Conservation (phyloP, 1,140 invertebrate genomes). For the Sarcophaga peregrina region DNA sequence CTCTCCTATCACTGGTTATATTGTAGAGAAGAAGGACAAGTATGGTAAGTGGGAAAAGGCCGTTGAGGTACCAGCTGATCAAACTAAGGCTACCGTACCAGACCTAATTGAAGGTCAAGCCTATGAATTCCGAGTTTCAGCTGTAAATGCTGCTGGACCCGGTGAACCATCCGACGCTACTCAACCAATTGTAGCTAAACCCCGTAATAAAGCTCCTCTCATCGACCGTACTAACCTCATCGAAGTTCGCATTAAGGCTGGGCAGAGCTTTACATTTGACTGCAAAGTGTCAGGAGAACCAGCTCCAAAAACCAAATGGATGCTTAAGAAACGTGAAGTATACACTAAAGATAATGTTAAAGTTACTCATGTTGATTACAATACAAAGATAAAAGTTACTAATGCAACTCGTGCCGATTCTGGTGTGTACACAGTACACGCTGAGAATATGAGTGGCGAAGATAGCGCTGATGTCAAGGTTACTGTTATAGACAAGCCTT, state of each 20-base stretch:
- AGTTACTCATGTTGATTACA: constrained; percentile 83
- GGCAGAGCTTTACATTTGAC: constrained; percentile 75
- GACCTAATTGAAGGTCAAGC: constrained; percentile 91
- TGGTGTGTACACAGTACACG: constrained; percentile 90
- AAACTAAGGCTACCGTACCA: constrained; percentile 86
- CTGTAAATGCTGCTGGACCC: constrained; percentile 92
- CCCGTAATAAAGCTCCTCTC: constrained; percentile 91
- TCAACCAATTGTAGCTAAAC: constrained; percentile 93
- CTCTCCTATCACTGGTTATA: constrained; percentile 86
- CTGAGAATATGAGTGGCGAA: constrained; percentile 93
- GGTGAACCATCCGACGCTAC: constrained; percentile 93
- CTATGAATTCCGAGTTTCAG: constrained; percentile 91
- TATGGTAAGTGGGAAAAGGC: constrained; percentile 91
- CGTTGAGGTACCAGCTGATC: constrained; percentile 75
- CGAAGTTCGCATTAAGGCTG: constrained; percentile 91
- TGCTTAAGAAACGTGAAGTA: constrained; percentile 78
- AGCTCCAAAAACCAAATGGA: constrained; percentile 91
- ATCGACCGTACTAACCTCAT: constrained; percentile 88
- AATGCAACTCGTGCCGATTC: constrained; percentile 89
- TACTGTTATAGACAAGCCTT: constrained; percentile 89
- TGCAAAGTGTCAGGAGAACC: constrained; percentile 90
- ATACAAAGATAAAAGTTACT: constrained; percentile 87
- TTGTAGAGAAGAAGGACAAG: constrained; percentile 94
- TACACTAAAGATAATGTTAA: constrained; percentile 78
- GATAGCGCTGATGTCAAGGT: constrained; percentile 93